phyloP scores from a whole-genome alignment of 2,113 vertebrate genomes.

The Calyptommatus sinebrachiatus region DNA sequence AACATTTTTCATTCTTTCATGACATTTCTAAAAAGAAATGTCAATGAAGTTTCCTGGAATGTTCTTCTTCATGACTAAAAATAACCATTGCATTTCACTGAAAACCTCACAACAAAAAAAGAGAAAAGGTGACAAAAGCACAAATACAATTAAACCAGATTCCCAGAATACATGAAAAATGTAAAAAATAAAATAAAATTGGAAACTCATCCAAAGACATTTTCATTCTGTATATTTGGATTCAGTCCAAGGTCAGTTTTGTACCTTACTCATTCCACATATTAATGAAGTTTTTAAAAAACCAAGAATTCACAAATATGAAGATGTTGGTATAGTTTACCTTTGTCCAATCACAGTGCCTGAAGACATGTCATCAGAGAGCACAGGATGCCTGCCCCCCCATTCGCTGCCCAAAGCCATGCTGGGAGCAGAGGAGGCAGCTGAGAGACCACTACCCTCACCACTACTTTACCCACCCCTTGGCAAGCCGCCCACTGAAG shows the following conservation, averaged over 20 bases:
- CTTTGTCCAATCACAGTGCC: no score
- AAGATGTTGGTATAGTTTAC: neutral
- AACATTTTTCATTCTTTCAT: slow-evolving; percentile 8
- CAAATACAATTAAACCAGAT: neutral
- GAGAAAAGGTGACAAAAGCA: neutral
- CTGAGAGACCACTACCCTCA: no score
- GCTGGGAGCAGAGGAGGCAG: no score
- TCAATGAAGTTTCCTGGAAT: slow-evolving; percentile 14
- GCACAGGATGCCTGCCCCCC: no score
- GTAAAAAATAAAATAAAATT: neutral
- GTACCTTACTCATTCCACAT: neutral
- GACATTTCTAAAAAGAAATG: slow-evolving; percentile 23
- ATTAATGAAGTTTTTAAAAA: neutral
- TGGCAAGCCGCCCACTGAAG: no score
- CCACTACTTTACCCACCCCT: no score
- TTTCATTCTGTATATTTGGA: neutral
- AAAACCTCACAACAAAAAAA: neutral
- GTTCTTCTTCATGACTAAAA: slow-evolving; percentile 2
- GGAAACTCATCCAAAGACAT: no score
- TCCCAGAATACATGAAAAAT: neutral
- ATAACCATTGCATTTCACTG: neutral
- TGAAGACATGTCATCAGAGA: no score
- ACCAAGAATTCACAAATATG: neutral
- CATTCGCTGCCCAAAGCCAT: no score
- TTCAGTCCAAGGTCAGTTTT: neutral